A percentile compares a stretch with the other conserved stretches of the same genome.
These are phyloP conservation scores for Ephydatia muelleri DNA, from an alignment of 37 sponge, comb jelly and placozoan species.

Conservation along the genomic window DNA sequence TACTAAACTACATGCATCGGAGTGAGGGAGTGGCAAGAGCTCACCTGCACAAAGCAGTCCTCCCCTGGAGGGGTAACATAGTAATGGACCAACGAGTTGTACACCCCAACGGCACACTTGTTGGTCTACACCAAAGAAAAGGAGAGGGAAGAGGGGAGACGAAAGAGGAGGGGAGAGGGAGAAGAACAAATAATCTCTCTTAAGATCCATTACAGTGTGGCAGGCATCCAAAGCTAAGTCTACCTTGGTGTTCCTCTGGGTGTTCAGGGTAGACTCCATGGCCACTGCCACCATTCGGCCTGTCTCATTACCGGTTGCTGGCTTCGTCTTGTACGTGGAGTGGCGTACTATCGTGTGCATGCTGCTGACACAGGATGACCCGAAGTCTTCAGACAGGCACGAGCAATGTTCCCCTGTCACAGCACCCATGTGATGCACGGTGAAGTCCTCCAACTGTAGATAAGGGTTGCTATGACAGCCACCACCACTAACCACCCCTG, in stretches of 20 bases:
- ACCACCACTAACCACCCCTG: not conserved
- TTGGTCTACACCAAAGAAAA: constrained; percentile 27
- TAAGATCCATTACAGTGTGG: too few relatives aligned
- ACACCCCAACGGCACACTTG: constrained; percentile 58
- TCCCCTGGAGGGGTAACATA: constrained; percentile 30
- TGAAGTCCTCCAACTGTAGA: constrained; percentile 35
- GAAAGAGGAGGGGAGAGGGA: not conserved
- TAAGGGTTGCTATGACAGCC: too few relatives aligned
- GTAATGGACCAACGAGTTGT: constrained; percentile 25
- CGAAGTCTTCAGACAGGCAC: constrained; percentile 9
- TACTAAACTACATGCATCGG: not conserved
- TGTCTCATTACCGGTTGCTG: not conserved
- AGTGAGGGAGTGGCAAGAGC: not conserved
- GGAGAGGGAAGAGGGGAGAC: not conserved
- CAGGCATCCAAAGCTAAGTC: not conserved
- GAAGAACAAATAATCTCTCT: not conserved
- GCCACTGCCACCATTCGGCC: constrained; percentile 68
- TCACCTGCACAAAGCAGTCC: constrained; percentile 63
- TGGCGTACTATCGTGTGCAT: not conserved
- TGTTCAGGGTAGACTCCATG: constrained; percentile 61
- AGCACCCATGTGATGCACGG: constrained; percentile 42
- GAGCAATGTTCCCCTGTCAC: not conserved
- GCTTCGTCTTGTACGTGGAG: not conserved
- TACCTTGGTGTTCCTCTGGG: constrained; percentile 38
- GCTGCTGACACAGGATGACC: not conserved